Evolutionary conservation across 92 coral and sea anemone genomes (phyloP), one percentile per base, ranked within the genome.

Genomic region (Palythoa grandis): DNA sequence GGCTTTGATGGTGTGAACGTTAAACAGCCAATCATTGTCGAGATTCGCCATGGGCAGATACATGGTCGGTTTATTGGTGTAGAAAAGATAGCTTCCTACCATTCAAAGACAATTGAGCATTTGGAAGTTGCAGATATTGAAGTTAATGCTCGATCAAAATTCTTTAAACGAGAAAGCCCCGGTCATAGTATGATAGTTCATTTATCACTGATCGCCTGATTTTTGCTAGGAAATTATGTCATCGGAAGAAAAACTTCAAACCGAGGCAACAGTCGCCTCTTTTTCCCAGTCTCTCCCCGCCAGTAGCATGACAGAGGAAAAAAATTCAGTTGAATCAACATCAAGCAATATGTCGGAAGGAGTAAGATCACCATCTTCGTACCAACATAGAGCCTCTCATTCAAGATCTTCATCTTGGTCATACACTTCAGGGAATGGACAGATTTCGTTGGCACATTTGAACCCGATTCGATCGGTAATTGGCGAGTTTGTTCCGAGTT

Each of bases 381-480:
- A 90, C 72, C 90, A 94, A 70, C 98, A 93, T 86, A 95, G 98
- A 84, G 84, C 98, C 25, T 90, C 98, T 38, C 98, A 96, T 82
- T 96, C 98, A 14, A 92, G 98, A 35, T 96, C 98, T 63, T 94
- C 98, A 0, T 95, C 98, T 20, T 96, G 98, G 98, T 95, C 98
- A 54, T 93, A 96, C 86, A 96, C 98, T 20, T 77, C 98, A 25
- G 98, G 98, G 20, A 95, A 94, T 88, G 96, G 98, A 12, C 98
- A 96, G 77, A 95, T 96, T 70, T 92, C 92, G 15, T 88, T 96
- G 24, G 83, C 93, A 5, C 94, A 95, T 89, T 87, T 96, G 23
- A 95, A 92, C 69, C 98, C 98, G 61, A 79, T 96, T 79, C 90
- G 95, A n/a, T 96, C 98, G 1, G 98, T 96, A 25, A 94, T 96